Conservation (phyloP, 1,140 invertebrate genomes). For the Glossosoma conforme region DNA sequence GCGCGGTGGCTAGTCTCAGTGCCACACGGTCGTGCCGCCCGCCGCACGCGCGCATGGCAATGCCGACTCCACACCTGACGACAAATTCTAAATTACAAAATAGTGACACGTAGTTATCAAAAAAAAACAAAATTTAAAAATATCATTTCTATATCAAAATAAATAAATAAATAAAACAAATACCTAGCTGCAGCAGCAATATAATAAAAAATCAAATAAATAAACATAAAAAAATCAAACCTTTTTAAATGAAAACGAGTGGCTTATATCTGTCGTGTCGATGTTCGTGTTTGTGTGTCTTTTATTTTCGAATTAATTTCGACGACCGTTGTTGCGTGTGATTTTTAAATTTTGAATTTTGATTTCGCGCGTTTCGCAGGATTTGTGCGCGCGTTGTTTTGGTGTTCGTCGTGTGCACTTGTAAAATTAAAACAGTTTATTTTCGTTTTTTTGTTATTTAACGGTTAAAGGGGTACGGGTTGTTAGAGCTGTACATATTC, state of each 20-base stretch:
- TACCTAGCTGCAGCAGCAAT: constrained; percentile 3
- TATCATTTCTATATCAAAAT: constrained; percentile 16
- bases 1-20: constrained; percentile 13
- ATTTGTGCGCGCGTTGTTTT: constrained; percentile 13
- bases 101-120: constrained; percentile 30
- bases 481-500: too few species aligned
- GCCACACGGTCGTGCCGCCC: constrained; percentile 29
- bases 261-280: constrained; percentile 32
- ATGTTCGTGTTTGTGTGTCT: constrained; percentile 27
- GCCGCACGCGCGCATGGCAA: constrained; percentile 29
- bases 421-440: constrained; percentile 13
- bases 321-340: constrained; percentile 9
- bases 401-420: constrained; percentile 15
- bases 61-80: constrained; percentile 27
- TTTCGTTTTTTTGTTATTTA: too few species aligned
- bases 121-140: too few species aligned
- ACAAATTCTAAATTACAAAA: constrained; percentile 30
- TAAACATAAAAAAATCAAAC: constrained; percentile 18
- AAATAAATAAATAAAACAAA: constrained; percentile 13
- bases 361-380: constrained; percentile 14
- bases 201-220: constrained; percentile 11
- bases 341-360: constrained; percentile 14
- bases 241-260: constrained; percentile 29
- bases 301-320: too few species aligned
- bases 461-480: too few species aligned